Base-by-base conservation (phyloP, 2,113 vertebrate species). In the Petrocephalus zakoni region DNA sequence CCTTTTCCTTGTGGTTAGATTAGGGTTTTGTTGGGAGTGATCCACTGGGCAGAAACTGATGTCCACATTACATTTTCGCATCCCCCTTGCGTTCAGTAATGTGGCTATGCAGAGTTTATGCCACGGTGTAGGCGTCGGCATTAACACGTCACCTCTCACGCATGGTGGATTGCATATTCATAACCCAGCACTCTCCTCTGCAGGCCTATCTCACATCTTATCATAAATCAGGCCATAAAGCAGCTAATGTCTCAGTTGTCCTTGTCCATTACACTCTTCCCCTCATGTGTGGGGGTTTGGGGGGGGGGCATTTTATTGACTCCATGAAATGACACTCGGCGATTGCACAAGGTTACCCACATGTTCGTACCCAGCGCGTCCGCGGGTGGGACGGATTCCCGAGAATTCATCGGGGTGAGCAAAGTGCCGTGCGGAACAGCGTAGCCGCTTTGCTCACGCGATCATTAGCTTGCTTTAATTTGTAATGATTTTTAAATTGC, bases 391-490 rank as follows among this genome's bases (percentile, higher is more conserved):
- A 47, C 46, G 19, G 15, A 64, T 25, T 72, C 64, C 37, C 56
- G 52, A 42, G 37, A 29, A 29, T 25, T 10, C 5, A 25, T 10
- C 22, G 22, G 34, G 55, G 85, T 58, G 52, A 15, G 52, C 34
- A 34, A 53, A 19, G 55, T 19, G 19, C 15, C 7, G 17, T 4
- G 84, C 6, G 37, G 86, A 19, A 42, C 64, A 87, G 29, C 6
- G 86, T 6, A 34, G 25, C 25, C 29, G 19, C 53, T 89, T 89
- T 55, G 49, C 61, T 75, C 72, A 49, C 49, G 61, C 29, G 58
- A 72, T 86, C 93, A 92, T 94, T 94, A 93, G 91, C 90, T 90
- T 92, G 87, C 91, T 94, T 94, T 95, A 92, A 94, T 93, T 94
- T 87, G 88, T 94, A 93, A 94, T 90, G 92, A 92, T 93, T 93